These are phyloP conservation scores for Tetropium fuscum DNA, from an alignment of 2,888 invertebrate species.

Conservation along the genomic window DNA sequence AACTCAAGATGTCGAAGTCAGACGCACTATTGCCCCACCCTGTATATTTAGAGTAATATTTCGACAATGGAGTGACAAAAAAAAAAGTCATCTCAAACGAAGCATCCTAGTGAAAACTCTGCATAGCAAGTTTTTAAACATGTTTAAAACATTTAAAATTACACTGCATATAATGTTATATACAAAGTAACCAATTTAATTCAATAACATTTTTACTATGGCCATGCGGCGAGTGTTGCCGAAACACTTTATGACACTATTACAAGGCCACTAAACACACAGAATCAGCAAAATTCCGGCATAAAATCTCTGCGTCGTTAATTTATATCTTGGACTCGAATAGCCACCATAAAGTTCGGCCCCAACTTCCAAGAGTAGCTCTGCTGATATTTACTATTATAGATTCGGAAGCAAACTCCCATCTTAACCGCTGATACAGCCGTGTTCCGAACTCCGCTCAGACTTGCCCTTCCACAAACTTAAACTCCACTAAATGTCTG, in stretches of 20 bases:
- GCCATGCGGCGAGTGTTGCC: no score
- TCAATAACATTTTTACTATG: no score
- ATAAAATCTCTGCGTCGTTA: constrained; percentile 54
- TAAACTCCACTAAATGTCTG: constrained; percentile 37
- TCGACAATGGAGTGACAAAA: no score
- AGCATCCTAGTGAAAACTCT: no score
- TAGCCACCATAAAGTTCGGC: constrained; percentile 53
- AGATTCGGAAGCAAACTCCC: constrained; percentile 55
- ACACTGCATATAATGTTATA: no score
- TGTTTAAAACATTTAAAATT: no score
- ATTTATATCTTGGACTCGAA: constrained; percentile 55
- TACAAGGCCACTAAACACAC: constrained; percentile 29
- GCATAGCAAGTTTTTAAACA: no score
- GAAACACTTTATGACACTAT: neutral
- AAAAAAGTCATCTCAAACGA: no score
- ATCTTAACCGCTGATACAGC: constrained; percentile 59
- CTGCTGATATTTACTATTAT: constrained; percentile 54
- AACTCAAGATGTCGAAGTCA: no score
- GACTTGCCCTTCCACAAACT: constrained; percentile 19
- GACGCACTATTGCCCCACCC: no score
- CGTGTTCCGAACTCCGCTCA: constrained; percentile 41
- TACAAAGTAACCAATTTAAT: no score
- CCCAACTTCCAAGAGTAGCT: constrained; percentile 55
- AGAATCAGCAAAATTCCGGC: constrained; percentile 47
- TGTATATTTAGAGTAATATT: no score